These are phyloP conservation scores for Synchiropus splendidus DNA, from an alignment of 2,113 vertebrate species.

Conservation along the genomic window DNA sequence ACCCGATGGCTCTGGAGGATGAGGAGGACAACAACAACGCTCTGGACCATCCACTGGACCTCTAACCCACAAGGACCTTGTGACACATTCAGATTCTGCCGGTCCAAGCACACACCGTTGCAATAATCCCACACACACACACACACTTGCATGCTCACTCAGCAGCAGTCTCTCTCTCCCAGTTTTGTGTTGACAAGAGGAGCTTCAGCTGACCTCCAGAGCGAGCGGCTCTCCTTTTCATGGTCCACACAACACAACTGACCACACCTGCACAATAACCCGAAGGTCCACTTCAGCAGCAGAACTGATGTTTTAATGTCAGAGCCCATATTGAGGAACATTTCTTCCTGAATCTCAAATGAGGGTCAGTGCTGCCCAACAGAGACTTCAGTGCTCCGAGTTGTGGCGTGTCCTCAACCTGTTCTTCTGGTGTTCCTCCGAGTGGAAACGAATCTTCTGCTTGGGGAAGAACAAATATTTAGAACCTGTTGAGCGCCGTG, in stretches of 20 bases:
- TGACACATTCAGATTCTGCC: slow-evolving; percentile 1
- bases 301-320: neutral
- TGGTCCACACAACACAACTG: neutral
- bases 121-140: neutral
- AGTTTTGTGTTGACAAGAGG: too few species aligned
- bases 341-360: too few species aligned
- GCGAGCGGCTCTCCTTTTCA: neutral
- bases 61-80: slow-evolving; percentile 30
- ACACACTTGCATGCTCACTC: neutral
- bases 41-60: slow-evolving; percentile 38
- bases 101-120: too few species aligned
- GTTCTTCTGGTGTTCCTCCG: too few species aligned
- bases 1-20: slow-evolving; percentile 65
- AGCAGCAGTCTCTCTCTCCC: neutral
- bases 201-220: too few species aligned
- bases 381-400: too few species aligned
- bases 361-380: too few species aligned
- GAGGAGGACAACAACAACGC: slow-evolving; percentile 49
- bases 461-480: too few species aligned
- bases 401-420: too few species aligned
- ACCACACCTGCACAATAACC: neutral
- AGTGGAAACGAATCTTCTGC: too few species aligned
- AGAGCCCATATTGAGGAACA: too few species aligned
- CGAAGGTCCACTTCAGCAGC: neutral
- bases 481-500: too few species aligned